phyloP scores from a whole-genome alignment of 2,797 vertebrate species.

The Syncerus caffer region DNA sequence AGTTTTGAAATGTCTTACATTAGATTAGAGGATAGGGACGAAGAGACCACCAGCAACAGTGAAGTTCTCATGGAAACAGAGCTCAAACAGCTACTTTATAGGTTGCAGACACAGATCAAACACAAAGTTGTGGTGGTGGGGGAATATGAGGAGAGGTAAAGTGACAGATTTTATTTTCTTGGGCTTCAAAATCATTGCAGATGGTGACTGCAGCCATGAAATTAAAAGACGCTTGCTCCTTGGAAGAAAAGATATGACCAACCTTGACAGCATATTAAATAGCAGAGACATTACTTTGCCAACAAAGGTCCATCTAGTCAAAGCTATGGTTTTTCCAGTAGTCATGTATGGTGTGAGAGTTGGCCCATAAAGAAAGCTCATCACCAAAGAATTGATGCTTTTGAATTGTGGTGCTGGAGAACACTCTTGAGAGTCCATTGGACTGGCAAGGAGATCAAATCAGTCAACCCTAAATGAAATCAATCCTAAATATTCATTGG shows the following conservation, averaged over 20 bases:
- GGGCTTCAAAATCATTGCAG: not conserved
- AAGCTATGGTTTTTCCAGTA: not conserved
- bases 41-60: not conserved
- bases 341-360: not conserved
- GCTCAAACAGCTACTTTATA: not conserved
- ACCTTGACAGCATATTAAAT: not conserved
- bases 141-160: not conserved
- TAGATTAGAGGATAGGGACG: not conserved
- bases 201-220: not conserved
- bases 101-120: not conserved
- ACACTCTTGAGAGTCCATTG: not conserved
- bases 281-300: not conserved
- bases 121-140: not conserved
- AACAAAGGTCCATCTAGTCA: not conserved
- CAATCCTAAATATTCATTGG: not conserved
- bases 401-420: not conserved
- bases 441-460: not conserved
- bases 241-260: not conserved
- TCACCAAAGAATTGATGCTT: not conserved
- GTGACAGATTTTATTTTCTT: not conserved
- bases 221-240: not conserved
- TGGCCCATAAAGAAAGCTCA: not conserved
- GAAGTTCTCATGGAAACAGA: not conserved
- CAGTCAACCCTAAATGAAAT: not conserved
- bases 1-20: not conserved